Conservation (phyloP, 1,140 invertebrate genomes). For the Microplitis mediator region DNA sequence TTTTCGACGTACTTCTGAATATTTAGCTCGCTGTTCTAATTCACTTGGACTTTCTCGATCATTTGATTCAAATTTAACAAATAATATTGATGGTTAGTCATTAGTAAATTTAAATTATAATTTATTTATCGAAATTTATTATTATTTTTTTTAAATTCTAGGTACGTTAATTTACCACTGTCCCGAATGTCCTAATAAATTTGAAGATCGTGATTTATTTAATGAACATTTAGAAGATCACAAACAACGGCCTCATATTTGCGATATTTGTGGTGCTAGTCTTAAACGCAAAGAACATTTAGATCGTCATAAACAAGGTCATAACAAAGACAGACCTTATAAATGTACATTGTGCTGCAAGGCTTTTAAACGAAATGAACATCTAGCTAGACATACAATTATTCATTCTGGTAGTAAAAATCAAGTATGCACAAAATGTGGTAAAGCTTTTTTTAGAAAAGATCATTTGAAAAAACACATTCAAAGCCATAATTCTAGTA, state of each 20-base stretch:
- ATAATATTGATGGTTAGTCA: neutral
- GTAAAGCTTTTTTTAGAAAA: conserved; percentile 73
- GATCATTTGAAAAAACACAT: conserved; percentile 72
- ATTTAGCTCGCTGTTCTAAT: conserved; percentile 55
- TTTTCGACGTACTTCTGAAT: conserved; percentile 57
- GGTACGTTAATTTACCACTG: conserved; percentile 73
- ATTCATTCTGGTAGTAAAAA: conserved; percentile 86
- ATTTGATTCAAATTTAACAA: conserved; percentile 37
- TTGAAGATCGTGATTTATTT: conserved; percentile 78
- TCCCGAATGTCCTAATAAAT: conserved; percentile 85
- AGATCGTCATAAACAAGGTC: conserved; percentile 80
- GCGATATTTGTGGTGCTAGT: conserved; percentile 84
- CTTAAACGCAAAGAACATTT: conserved; percentile 83
- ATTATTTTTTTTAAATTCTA: conserved; percentile 3
- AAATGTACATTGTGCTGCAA: conserved; percentile 83
- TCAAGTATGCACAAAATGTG: conserved; percentile 84
- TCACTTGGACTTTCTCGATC: conserved; percentile 53
- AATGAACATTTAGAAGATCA: conserved; percentile 83
- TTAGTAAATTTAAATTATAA: no score
- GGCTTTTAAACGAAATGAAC: conserved; percentile 85
- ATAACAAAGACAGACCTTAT: conserved; percentile 80
- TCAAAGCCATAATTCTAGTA: conserved; percentile 78
- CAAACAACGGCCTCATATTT: conserved; percentile 79
- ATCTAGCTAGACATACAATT: conserved; percentile 81
- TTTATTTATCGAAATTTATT: no score